Percentiles rank a stretch among this genome's conserved stretches.
phyloP scores from a whole-genome alignment of 2,888 invertebrate genomes.

The Lottia scabra region DNA sequence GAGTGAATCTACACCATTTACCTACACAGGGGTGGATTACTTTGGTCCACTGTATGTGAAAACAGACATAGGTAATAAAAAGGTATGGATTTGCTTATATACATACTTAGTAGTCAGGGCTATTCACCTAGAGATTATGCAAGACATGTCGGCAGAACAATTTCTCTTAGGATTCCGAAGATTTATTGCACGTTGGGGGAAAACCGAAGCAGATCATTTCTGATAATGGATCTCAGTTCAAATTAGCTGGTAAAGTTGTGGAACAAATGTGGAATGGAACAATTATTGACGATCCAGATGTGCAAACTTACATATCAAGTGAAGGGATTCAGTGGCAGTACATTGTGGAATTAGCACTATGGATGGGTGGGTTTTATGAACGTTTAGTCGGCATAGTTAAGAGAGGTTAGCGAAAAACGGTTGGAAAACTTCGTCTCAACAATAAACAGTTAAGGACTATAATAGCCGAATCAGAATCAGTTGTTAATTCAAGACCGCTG shows the following conservation, averaged over 20 bases:
- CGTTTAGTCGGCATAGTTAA: background rate
- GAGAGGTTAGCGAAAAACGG: too few relatives aligned
- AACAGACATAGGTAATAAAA: too few relatives aligned
- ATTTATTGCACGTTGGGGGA: constrained; percentile 19
- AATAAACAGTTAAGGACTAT: too few relatives aligned
- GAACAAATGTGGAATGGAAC: background rate
- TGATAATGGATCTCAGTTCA: constrained; percentile 26
- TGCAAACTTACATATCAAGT: too few relatives aligned
- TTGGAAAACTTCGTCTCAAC: too few relatives aligned
- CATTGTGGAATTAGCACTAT: too few relatives aligned
- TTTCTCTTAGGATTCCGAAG: constrained; percentile 23
- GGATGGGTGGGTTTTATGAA: constrained; percentile 5
- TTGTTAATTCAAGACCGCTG: too few relatives aligned
- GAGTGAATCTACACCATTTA: too few relatives aligned
- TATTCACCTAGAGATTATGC: constrained; percentile 24
- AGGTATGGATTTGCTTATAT: constrained; percentile 20
- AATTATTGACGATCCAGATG: background rate
- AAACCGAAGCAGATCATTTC: constrained; percentile 13
- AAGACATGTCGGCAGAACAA: constrained; percentile 22
- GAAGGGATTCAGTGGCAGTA: too few relatives aligned
- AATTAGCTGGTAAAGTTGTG: constrained; percentile 7
- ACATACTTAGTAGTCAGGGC: constrained; percentile 26
- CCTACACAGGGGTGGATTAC: too few relatives aligned
- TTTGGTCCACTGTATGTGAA: too few relatives aligned
- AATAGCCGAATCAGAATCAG: too few relatives aligned